Evolutionary conservation across 2,888 invertebrate species (phyloP), one percentile per base, ranked within the genome.

Genomic region (Epinotia ramella): DNA sequence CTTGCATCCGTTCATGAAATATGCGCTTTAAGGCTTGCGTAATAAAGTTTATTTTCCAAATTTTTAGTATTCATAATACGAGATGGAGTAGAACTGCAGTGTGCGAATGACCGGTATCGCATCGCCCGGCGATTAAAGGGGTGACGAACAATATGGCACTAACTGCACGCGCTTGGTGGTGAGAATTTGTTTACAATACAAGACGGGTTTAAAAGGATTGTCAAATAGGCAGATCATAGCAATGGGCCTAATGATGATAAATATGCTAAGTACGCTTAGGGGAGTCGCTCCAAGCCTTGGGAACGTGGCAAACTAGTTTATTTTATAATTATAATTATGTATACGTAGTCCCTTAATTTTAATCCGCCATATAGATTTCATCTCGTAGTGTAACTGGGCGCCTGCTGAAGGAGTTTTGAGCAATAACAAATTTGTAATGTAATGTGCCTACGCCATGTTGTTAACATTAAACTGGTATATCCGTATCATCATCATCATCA

Each of bases 31-130:
- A n/a, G 7, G 4, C 13, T 3, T 46, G 3, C 11, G 0, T n/a
- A 0, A 2, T 46, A 60, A 46, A n/a, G 24, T 46, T 28, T 7
- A 11, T 46, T 59, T 46, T 68, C 11, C 3, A 6, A 12, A 16
- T 60, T 12, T 12, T 2, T 16, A 12, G 9, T 6, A 3, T 9
- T 11, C 16, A 16, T 24, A 24, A 69, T 24, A 5, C 56, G 24
- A 46, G 24, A 9, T 60, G 24, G 3, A 46, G 24, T 13, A 46
- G 24, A 28, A 60, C 60, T 46, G 59, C 69, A 69, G 24, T 60
- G 24, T 82, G 90, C 90, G 85, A 89, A 86, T 84, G 83, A 84
- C 83, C 83, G 81, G 83, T 83, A 80, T 81, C 78, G 79, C 64
- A 20, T 49, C 66, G n/a, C 65, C 6, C 49, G 13, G 9, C 69